Evolutionary conservation across 1,140 invertebrate species (phyloP).

Genomic region (Delia radicum): DNA sequence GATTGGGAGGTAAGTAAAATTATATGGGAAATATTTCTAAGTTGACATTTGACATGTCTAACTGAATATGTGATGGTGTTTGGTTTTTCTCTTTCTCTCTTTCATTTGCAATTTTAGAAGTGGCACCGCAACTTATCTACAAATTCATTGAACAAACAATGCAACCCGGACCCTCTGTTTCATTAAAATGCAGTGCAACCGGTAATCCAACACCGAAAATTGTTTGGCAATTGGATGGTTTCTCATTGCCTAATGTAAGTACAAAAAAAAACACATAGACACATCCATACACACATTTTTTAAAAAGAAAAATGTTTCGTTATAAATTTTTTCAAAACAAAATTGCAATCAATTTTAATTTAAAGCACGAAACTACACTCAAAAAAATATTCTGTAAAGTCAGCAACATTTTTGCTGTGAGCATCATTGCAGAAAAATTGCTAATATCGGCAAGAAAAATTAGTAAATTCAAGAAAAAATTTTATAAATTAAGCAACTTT

Average conservation of each 20-base stretch:
- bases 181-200: conserved; percentile 74
- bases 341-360: conserved; percentile 21
- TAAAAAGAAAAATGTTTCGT: conserved; percentile 11
- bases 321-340: not conserved
- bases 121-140: conserved; percentile 74
- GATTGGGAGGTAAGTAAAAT: conserved; percentile 68
- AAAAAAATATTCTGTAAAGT: no score
- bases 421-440: no score
- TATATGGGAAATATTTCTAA: no score
- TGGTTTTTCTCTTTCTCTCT: conserved; percentile 5
- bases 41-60: not conserved
- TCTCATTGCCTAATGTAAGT: conserved; percentile 59
- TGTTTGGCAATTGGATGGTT: conserved; percentile 77
- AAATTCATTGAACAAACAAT: conserved; percentile 81
- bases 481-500: no score
- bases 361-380: not conserved
- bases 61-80: not conserved
- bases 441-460: no score
- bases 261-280: not conserved
- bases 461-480: no score
- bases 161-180: conserved; percentile 76
- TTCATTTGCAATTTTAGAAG: conserved; percentile 61
- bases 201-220: conserved; percentile 83
- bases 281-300: no score
- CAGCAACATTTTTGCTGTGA: no score